These are phyloP conservation scores for Nomada ferruginata DNA, from an alignment of 2,888 invertebrate genomes.

Conservation along the genomic window DNA sequence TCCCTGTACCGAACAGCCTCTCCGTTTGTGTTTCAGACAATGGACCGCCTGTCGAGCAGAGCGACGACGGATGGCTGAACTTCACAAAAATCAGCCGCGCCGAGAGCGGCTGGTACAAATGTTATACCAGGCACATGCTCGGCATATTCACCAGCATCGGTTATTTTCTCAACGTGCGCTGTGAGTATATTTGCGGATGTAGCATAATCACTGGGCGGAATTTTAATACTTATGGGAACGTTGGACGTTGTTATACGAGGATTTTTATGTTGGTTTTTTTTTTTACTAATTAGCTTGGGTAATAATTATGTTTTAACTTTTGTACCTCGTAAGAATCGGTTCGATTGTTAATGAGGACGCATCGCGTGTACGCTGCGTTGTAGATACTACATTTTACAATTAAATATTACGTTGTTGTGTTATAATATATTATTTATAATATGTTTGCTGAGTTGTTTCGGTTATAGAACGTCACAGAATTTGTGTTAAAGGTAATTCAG, in stretches of 20 bases:
- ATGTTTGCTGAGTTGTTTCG: no score
- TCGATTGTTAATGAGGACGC: no score
- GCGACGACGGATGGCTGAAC: constrained; percentile 92
- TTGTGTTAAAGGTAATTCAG: no score
- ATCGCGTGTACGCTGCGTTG: no score
- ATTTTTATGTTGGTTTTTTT: no score
- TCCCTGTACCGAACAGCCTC: constrained; percentile 57
- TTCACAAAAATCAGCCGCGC: constrained; percentile 91
- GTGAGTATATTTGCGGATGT: constrained; percentile 87
- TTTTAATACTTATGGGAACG: background rate
- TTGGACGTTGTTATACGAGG: background rate
- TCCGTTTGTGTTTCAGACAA: constrained; percentile 80
- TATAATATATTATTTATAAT: no score
- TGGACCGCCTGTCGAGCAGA: constrained; percentile 87
- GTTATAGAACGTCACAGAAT: no score
- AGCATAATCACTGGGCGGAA: background rate
- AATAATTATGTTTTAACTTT: no score
- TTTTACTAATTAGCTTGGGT: no score
- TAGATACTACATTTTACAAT: no score
- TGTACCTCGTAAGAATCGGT: no score
- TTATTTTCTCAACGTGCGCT: constrained; percentile 94
- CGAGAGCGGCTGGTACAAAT: constrained; percentile 97
- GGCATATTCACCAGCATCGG: constrained; percentile 95
- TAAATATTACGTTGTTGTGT: no score
- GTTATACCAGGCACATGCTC: constrained; percentile 92